Evolutionary conservation across 1,140 invertebrate species (phyloP).

Genomic region (Nilaparvata lugens): DNA sequence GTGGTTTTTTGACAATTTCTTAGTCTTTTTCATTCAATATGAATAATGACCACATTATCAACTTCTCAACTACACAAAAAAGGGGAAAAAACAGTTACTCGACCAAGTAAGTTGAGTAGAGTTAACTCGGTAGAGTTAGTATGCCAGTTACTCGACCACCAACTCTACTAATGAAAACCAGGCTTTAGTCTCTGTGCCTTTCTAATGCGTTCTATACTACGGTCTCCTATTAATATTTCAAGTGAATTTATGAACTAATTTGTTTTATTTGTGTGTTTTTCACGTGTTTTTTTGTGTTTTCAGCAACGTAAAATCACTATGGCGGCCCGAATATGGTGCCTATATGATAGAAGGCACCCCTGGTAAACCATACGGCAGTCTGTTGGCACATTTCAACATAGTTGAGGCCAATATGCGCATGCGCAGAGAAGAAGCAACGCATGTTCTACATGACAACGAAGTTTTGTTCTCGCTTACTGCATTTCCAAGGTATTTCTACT

Average conservation of each 20-base stretch:
- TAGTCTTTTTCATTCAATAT: too few relatives aligned
- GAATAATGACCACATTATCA: too few relatives aligned
- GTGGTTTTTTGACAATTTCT: too few relatives aligned
- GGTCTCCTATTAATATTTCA: too few relatives aligned
- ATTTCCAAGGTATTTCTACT: constrained; percentile 92
- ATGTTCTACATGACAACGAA: constrained; percentile 70
- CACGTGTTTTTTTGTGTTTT: constrained; percentile 19
- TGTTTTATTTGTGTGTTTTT: constrained; percentile 4
- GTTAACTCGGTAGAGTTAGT: too few relatives aligned
- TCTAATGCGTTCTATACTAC: neutral
- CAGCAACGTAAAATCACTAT: constrained; percentile 72
- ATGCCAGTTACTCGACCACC: too few relatives aligned
- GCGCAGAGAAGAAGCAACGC: constrained; percentile 75
- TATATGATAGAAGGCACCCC: constrained; percentile 99
- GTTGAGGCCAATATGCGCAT: constrained; percentile 96
- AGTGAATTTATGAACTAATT: too few relatives aligned
- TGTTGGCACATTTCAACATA: constrained; percentile 93
- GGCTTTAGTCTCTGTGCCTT: too few relatives aligned
- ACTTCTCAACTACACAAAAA: too few relatives aligned
- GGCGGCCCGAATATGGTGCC: constrained; percentile 95
- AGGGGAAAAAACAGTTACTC: too few relatives aligned
- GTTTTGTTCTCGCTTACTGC: constrained; percentile 80
- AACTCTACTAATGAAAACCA: too few relatives aligned
- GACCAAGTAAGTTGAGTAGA: too few relatives aligned
- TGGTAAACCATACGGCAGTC: constrained; percentile 86